phyloP scores from a whole-genome alignment of 2,888 invertebrate genomes.

The Cyclophora punctaria region DNA sequence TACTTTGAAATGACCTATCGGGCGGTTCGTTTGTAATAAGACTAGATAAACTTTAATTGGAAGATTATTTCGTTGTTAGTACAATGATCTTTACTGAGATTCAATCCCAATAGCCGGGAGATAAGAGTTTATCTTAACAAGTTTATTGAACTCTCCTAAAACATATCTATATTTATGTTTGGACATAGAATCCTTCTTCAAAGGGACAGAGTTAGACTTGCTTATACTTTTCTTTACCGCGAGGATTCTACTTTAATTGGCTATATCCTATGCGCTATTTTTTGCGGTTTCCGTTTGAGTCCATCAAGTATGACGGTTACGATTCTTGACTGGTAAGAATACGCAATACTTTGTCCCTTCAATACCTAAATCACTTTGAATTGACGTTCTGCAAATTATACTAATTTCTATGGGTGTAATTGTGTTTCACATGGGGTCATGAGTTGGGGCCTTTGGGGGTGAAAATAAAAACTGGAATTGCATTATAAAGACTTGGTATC shows the following conservation, averaged over 20 bases:
- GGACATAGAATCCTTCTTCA: constrained; percentile 6
- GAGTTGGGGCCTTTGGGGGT: constrained; percentile 29
- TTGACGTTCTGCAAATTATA: constrained; percentile 22
- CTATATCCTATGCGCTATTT: constrained; percentile 56
- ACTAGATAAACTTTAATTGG: background rate
- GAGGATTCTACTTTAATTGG: constrained; percentile 46
- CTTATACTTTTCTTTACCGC: constrained; percentile 20
- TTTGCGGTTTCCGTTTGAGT: constrained; percentile 70
- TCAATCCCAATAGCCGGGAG: background rate
- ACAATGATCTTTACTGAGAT: background rate
- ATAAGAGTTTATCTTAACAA: constrained; percentile 16
- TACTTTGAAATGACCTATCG: background rate
- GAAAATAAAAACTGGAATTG: constrained; percentile 15
- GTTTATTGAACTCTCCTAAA: constrained; percentile 18
- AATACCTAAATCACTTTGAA: constrained; percentile 25
- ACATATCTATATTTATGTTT: constrained; percentile 10
- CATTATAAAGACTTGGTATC: constrained; percentile 18
- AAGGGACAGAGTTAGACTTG: constrained; percentile 22
- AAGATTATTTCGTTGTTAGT: no score
- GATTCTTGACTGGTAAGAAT: constrained; percentile 52
- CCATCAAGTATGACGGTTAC: constrained; percentile 69
- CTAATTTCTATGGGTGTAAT: constrained; percentile 16
- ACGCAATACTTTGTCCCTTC: constrained; percentile 39
- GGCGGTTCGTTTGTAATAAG: no score
- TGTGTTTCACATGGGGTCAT: constrained; percentile 45